Base-by-base conservation (phyloP, 2,797 vertebrate genomes). In the Paratrypauchen microcephalus region DNA sequence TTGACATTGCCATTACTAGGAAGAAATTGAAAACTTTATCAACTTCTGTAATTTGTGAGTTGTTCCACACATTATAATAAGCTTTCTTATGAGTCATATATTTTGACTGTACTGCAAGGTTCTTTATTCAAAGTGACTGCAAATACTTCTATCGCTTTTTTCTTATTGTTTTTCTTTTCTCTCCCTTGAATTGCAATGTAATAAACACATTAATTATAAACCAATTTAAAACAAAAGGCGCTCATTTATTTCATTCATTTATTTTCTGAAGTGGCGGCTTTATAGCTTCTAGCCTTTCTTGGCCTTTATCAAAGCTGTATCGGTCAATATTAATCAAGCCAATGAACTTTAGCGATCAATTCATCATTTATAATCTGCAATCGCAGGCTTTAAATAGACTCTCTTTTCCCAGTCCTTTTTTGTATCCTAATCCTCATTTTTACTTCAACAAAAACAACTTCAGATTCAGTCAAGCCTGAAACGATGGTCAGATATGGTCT, bases 401-500 rank as follows among this genome's bases (percentile, higher is more conserved):
- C 21, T 23, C 52, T 12, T 79, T 78, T 81, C 66, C 67, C 76
- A 74, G 60, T 78, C 57, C 54, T n/a, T 48, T 36, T 36, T 36
- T 8, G 32, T 36, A 30, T 21, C 19, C 16, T 21, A 66, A 66
- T 65, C 61, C 19, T 2, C 32, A 23, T 55, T 48, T 62, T 68
- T 50, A 71, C 21, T 50, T 18, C 16, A 65, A 73, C 69, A 32
- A 41, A 45, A 75, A 28, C 72, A 67, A 69, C 74, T 75, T 66
- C 9, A 55, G 74, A 72, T 54, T 50, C 72, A 79, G 68, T 78
- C 79, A 74, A 75, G 61, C 75, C 59, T 72, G 61, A 84, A 89
- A 82, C 41, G 70, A 79, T 83, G 72, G 69, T 65, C 71, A 30
- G 88, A 89, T 89, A 86, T 61, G 15, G 86, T 87, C 84, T 85